Percentiles rank a stretch among this genome's conserved stretches.
phyloP scores from a whole-genome alignment of 2,888 invertebrate species.

The Erebia ligea region DNA sequence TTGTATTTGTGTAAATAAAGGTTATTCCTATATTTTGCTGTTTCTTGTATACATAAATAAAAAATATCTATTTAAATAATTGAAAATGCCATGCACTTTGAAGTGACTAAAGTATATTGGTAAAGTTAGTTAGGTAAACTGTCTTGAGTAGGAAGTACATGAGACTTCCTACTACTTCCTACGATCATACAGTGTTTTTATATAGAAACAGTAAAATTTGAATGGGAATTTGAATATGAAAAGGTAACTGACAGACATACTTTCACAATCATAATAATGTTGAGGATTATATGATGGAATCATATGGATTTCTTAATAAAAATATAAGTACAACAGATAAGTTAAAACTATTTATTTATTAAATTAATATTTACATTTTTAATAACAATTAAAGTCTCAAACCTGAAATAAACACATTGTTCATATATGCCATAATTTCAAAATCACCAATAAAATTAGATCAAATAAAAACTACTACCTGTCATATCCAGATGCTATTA shows the following conservation, averaged over 20 bases:
- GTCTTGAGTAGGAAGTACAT: neutral
- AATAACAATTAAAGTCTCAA: slow-evolving; percentile 1
- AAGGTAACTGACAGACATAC: too few relatives aligned
- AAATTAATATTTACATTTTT: slow-evolving; percentile 23
- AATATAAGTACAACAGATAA: neutral
- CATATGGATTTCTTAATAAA: neutral
- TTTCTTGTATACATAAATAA: neutral
- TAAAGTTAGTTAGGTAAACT: neutral
- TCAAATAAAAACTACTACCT: too few relatives aligned
- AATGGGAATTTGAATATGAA: too few relatives aligned
- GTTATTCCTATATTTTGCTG: neutral
- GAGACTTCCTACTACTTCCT: too few relatives aligned
- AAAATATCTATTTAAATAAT: too few relatives aligned
- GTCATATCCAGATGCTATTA: too few relatives aligned
- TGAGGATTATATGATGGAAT: too few relatives aligned
- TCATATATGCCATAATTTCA: neutral
- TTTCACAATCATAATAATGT: too few relatives aligned
- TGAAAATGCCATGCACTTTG: neutral
- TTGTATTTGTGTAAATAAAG: neutral
- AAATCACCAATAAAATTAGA: neutral
- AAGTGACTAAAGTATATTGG: neutral
- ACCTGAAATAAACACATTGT: slow-evolving; percentile 4
- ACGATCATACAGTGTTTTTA: too few relatives aligned
- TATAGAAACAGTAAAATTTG: too few relatives aligned
- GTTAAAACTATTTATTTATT: slow-evolving; percentile 4